Evolutionary conservation across 2,888 invertebrate genomes (phyloP).

Genomic region (Melieria picta): DNA sequence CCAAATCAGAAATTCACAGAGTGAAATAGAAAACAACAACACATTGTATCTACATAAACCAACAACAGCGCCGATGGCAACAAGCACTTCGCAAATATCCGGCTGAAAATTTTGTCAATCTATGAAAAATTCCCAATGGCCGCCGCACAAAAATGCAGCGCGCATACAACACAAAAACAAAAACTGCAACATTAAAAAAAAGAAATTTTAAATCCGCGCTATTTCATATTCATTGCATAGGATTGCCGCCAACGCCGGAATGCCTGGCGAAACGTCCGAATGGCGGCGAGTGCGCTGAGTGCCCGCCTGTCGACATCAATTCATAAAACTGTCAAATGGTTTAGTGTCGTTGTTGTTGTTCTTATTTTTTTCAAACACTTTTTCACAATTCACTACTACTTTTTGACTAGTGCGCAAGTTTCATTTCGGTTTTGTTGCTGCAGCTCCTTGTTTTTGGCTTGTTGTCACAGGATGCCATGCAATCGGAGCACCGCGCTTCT

Average conservation of each 20-base stretch:
- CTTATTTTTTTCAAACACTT: not conserved
- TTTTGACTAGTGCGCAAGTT: slow-evolving; percentile 6
- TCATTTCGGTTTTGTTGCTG: not conserved
- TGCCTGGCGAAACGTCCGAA: not conserved
- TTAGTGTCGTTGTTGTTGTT: slow-evolving; percentile 7
- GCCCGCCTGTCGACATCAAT: not conserved
- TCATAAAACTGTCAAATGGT: slow-evolving; percentile 46
- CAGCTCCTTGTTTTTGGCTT: slow-evolving; percentile 11
- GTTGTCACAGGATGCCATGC: slow-evolving; percentile 28
- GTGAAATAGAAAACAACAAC: not conserved
- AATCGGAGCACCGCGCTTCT: slow-evolving; percentile 55
- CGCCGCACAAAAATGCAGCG: no score
- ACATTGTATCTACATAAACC: no score
- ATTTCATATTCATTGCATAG: slow-evolving; percentile 26
- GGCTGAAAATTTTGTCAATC: slow-evolving; percentile 10
- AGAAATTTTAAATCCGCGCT: slow-evolving; percentile 12
- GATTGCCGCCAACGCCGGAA: not conserved
- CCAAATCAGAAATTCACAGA: not conserved
- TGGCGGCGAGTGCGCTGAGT: not conserved
- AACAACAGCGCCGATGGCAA: no score
- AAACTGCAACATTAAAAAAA: not conserved
- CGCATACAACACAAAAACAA: slow-evolving; percentile 3
- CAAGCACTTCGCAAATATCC: no score
- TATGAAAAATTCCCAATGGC: slow-evolving; percentile 16
- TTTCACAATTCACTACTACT: not conserved